Percentiles rank a stretch among this genome's conserved stretches.
These are phyloP conservation scores for Pseudomugil gertrudae DNA, from an alignment of 2,797 vertebrate genomes.

Conservation along the genomic window DNA sequence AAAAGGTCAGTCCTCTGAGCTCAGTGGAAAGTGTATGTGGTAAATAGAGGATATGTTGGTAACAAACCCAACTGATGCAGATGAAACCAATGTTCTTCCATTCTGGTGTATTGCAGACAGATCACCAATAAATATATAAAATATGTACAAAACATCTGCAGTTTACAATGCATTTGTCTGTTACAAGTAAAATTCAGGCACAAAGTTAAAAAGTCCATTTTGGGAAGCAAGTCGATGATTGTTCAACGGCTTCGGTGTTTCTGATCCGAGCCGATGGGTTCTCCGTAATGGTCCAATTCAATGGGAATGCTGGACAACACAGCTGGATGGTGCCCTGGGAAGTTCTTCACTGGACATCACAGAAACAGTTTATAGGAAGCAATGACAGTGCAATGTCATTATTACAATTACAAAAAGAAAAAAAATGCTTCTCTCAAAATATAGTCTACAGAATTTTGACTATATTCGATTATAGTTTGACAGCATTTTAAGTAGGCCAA, in stretches of 20 bases:
- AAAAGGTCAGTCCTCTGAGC: slow-evolving; percentile 59
- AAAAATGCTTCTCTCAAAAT: background rate
- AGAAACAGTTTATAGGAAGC: background rate
- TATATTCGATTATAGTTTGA: background rate
- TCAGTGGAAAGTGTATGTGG: slow-evolving; percentile 36
- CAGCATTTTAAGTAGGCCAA: background rate
- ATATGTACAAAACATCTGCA: slow-evolving; percentile 79
- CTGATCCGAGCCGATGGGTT: slow-evolving; percentile 74
- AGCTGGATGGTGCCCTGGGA: slow-evolving; percentile 77
- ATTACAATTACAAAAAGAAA: background rate
- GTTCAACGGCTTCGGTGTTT: slow-evolving; percentile 87
- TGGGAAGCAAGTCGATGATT: slow-evolving; percentile 87
- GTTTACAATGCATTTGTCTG: slow-evolving; percentile 96
- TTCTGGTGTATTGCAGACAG: slow-evolving; percentile 55
- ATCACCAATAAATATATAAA: slow-evolving; percentile 74
- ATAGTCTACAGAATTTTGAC: background rate
- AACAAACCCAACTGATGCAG: slow-evolving; percentile 52
- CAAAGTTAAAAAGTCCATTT: slow-evolving; percentile 88
- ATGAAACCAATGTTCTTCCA: slow-evolving; percentile 38
- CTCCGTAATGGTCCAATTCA: slow-evolving; percentile 54
- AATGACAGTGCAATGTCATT: background rate
- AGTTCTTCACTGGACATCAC: slow-evolving; percentile 65
- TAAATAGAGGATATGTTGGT: slow-evolving; percentile 50
- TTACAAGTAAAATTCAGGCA: slow-evolving; percentile 91
- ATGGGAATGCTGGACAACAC: slow-evolving; percentile 71